Percentiles rank a stretch among this genome's conserved stretches.
Conservation (phyloP, 2,113 vertebrate species). For the Dromas ardeola region DNA sequence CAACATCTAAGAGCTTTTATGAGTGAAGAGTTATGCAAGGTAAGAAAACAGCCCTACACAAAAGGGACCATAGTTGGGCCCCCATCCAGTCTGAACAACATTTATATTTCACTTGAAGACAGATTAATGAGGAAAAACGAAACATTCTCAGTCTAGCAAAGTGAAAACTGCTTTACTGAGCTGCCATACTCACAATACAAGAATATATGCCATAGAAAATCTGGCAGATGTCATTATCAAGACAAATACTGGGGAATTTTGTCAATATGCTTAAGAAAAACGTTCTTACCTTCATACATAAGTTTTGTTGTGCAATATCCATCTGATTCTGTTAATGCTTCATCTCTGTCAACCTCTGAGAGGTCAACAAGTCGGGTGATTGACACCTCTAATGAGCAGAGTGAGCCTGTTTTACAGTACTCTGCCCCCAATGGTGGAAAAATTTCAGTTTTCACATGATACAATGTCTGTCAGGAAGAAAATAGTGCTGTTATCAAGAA, state of each 20-base stretch:
- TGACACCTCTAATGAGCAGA: slow-evolving; percentile 90
- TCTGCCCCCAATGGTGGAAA: slow-evolving; percentile 81
- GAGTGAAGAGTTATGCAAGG: neutral
- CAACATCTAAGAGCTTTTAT: neutral
- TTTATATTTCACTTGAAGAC: neutral
- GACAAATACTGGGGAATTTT: neutral
- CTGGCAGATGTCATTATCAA: neutral
- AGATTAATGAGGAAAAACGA: neutral
- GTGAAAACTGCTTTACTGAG: neutral
- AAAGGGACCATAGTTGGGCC: neutral
- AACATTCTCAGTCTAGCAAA: neutral
- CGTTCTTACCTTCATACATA: slow-evolving; percentile 90
- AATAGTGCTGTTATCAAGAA: neutral
- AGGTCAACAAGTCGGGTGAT: slow-evolving; percentile 88
- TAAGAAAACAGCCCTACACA: neutral
- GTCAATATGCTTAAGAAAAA: neutral
- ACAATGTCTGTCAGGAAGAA: slow-evolving; percentile 83
- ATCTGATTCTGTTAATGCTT: slow-evolving; percentile 82
- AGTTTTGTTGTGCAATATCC: slow-evolving; percentile 88
- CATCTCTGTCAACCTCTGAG: slow-evolving; percentile 83
- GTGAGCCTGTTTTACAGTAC: slow-evolving; percentile 87
- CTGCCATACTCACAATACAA: neutral
- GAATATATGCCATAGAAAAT: neutral
- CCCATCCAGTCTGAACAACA: neutral
- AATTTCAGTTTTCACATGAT: slow-evolving; percentile 86